Conservation (phyloP, 2,888 invertebrate genomes). For the Drosophila atripex region DNA sequence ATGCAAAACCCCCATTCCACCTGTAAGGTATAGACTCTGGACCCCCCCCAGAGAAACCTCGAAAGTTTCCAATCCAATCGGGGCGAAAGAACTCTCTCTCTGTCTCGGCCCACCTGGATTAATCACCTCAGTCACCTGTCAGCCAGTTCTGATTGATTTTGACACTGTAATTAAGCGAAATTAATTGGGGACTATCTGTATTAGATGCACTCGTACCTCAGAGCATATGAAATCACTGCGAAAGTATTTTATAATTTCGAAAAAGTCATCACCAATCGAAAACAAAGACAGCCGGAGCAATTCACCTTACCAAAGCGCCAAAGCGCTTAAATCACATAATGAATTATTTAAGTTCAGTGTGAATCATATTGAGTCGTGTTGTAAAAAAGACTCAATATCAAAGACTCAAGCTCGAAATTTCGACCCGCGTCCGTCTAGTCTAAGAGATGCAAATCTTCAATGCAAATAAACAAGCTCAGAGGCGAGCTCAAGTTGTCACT, state of each 20-base stretch:
- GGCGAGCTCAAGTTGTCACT: constrained; percentile 61
- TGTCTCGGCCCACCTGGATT: neutral
- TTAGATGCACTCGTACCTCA: constrained; percentile 15
- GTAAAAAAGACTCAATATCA: constrained; percentile 45
- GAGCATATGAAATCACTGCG: constrained; percentile 58
- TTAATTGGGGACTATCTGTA: constrained; percentile 36
- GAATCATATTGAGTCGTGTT: constrained; percentile 48
- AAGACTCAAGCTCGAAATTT: constrained; percentile 49
- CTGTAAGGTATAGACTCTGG: constrained; percentile 16
- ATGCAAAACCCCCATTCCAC: constrained; percentile 21
- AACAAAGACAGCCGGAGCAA: constrained; percentile 35
- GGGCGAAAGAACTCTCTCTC: constrained; percentile 18
- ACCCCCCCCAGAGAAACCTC: neutral
- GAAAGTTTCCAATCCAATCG: neutral
- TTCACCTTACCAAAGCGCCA: constrained; percentile 51
- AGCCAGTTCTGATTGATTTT: constrained; percentile 39
- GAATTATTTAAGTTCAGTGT: constrained; percentile 64
- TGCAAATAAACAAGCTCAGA: constrained; percentile 28
- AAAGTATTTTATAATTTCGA: constrained; percentile 64
- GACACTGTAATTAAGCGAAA: constrained; percentile 38
- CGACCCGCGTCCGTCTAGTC: constrained; percentile 48
- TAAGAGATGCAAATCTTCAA: constrained; percentile 68
- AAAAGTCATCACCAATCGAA: constrained; percentile 45
- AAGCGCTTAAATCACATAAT: constrained; percentile 66
- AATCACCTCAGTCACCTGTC: constrained; percentile 33